phyloP scores from a whole-genome alignment of 1,140 invertebrate species.

The Leptinotarsa lineolata region DNA sequence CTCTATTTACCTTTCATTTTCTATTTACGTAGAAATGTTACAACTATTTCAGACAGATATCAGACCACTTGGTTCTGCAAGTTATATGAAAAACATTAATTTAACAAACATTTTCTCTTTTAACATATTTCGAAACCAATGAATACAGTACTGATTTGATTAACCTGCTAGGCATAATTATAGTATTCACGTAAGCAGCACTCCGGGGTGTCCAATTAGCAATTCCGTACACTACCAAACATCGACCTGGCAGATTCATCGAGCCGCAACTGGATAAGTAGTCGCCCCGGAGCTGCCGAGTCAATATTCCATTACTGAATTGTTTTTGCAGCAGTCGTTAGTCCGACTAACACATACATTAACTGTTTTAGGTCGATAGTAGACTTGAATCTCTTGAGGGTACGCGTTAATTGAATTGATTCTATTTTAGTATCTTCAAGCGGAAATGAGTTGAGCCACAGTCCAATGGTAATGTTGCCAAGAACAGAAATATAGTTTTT shows the following conservation, averaged over 20 bases:
- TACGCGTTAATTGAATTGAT: neutral
- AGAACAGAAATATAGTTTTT: too few relatives aligned
- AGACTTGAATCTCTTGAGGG: neutral
- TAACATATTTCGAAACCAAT: too few relatives aligned
- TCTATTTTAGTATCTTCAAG: neutral
- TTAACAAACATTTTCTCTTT: too few relatives aligned
- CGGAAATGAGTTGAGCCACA: too few relatives aligned
- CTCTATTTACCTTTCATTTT: too few relatives aligned
- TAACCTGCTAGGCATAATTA: too few relatives aligned
- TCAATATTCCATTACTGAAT: constrained; percentile 1
- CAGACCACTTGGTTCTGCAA: too few relatives aligned
- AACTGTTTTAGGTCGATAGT: neutral
- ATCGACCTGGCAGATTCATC: neutral
- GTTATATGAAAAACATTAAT: too few relatives aligned
- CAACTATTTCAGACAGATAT: too few relatives aligned
- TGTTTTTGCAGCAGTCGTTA: neutral
- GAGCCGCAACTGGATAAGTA: neutral
- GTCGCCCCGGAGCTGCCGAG: neutral
- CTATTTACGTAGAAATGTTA: too few relatives aligned
- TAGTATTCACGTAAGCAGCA: neutral
- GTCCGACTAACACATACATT: neutral
- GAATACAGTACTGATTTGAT: too few relatives aligned
- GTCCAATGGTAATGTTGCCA: too few relatives aligned
- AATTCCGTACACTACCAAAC: neutral
- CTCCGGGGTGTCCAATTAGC: neutral